Conservation (phyloP, 2,797 vertebrate genomes). For the Centropyge bicolor region DNA sequence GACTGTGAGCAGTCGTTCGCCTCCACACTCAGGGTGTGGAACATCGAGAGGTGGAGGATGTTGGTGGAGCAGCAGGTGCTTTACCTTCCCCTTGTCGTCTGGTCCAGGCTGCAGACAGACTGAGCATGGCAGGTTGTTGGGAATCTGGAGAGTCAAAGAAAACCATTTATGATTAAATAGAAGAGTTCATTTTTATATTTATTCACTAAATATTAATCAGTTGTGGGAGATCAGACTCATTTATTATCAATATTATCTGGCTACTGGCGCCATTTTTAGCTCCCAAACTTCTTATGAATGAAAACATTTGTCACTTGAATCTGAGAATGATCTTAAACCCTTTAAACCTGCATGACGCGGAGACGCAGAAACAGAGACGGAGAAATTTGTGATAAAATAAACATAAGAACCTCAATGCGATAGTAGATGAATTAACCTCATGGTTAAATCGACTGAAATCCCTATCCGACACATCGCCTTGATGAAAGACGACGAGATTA, state of each 20-base stretch:
- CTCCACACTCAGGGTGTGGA: not conserved
- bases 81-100: slow-evolving; percentile 91
- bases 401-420: too few relatives aligned
- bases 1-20: not conserved
- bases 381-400: too few relatives aligned
- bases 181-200: not conserved
- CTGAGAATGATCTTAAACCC: not conserved
- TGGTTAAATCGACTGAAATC: too few relatives aligned
- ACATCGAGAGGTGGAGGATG: not conserved
- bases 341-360: not conserved
- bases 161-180: not conserved
- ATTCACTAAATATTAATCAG: not conserved
- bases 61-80: not conserved
- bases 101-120: slow-evolving; percentile 91
- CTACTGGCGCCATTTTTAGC: not conserved
- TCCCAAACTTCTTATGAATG: not conserved
- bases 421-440: too few relatives aligned
- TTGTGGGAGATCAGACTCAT: not conserved
- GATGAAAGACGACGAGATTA: too few relatives aligned
- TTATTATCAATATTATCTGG: not conserved
- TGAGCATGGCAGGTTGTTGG: slow-evolving; percentile 91
- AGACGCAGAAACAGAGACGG: too few relatives aligned
- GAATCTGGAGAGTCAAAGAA: slow-evolving; percentile 82
- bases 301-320: not conserved
- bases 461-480: too few relatives aligned